Conservation (phyloP, 2,888 invertebrate species). For the Aphelenchoides bicaudatus region DNA sequence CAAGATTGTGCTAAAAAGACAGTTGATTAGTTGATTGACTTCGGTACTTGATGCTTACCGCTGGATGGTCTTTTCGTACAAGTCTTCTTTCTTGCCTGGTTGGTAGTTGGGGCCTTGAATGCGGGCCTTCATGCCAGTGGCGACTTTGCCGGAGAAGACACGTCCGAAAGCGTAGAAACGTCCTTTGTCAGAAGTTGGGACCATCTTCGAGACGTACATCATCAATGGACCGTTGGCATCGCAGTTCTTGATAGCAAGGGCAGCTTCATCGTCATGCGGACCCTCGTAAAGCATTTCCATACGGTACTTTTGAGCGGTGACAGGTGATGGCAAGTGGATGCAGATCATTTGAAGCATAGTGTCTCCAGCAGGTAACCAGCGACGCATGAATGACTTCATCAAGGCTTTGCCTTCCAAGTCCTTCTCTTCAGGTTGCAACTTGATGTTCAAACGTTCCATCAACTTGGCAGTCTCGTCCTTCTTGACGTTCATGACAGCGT, state of each 20-base stretch:
- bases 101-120: conserved; percentile 98
- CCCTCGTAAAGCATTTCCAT: conserved; percentile 99
- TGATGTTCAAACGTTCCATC: conserved; percentile 83
- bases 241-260: conserved; percentile 75
- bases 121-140: conserved; percentile 71
- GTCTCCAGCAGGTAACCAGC: conserved; percentile 98
- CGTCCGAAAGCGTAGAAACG: conserved; percentile 99
- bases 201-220: conserved; percentile 99
- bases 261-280: conserved; percentile 90
- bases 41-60: conserved; percentile 62
- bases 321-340: conserved; percentile 97
- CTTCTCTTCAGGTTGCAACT: conserved; percentile 86
- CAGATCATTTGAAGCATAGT: conserved; percentile 99
- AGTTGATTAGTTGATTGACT: not conserved
- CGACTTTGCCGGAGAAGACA: conserved; percentile 87
- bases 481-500: conserved; percentile 84
- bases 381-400: conserved; percentile 84
- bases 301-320: conserved; percentile 96
- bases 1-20: conserved; percentile 78
- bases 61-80: conserved; percentile 98
- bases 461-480: conserved; percentile 86
- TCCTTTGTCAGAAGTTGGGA: conserved; percentile 98
- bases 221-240: conserved; percentile 94
- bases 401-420: conserved; percentile 84
- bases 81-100: conserved; percentile 97